Percentiles rank a stretch among this genome's conserved stretches.
Conservation (phyloP, 2,888 invertebrate species). For the Serrognathus titanus region DNA sequence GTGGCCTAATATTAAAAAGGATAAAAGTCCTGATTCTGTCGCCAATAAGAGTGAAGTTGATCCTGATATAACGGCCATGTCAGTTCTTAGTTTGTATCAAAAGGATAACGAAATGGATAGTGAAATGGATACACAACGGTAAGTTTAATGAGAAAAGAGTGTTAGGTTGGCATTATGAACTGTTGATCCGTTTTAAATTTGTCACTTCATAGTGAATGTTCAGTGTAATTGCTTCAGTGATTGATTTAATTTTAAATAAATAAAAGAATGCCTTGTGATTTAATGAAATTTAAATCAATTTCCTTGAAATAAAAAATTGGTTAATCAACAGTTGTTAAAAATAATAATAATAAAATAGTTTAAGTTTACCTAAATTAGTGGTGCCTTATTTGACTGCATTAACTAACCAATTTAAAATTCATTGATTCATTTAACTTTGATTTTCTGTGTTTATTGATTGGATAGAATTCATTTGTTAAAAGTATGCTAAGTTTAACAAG, state of each 20-base stretch:
- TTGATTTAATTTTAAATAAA: background rate
- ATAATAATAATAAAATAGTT: no score
- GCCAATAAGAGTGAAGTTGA: constrained; percentile 1
- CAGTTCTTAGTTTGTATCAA: constrained; percentile 56
- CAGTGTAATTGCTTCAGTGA: background rate
- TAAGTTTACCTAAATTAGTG: no score
- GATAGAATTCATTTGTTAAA: background rate
- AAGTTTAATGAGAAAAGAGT: constrained; percentile 10
- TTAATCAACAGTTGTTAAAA: no score
- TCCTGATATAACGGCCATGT: constrained; percentile 52
- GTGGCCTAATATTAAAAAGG: background rate
- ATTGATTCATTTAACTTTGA: no score
- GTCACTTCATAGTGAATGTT: background rate
- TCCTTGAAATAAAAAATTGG: no score
- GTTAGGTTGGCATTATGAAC: no score
- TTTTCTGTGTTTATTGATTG: background rate
- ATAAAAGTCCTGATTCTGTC: background rate
- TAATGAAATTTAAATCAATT: no score
- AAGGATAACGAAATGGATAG: constrained; percentile 57
- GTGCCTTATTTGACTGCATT: no score
- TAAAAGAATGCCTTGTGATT: no score
- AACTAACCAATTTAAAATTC: no score
- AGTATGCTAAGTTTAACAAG: no score
- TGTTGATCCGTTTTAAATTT: background rate
- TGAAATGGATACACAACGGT: constrained; percentile 61